Conservation (phyloP, 2,797 vertebrate species). For the Liparis tanakae region DNA sequence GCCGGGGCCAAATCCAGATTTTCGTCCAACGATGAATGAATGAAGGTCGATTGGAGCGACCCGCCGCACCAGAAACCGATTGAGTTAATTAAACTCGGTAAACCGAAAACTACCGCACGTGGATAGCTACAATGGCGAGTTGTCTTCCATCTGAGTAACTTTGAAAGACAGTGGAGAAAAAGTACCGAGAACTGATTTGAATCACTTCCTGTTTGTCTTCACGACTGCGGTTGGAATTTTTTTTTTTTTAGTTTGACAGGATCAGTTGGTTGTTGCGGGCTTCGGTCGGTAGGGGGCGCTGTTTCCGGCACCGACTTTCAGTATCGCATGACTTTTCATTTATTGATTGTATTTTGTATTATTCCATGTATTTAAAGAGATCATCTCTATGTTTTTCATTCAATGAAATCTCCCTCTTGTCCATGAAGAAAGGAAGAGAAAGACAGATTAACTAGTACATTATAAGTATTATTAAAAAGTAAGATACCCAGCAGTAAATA, state of each 20-base stretch:
- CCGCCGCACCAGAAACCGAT: neutral
- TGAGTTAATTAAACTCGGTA: neutral
- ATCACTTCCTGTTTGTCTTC: constrained; percentile 18
- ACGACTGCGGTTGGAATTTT: neutral
- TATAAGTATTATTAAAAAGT: neutral
- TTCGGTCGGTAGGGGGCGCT: constrained; percentile 21
- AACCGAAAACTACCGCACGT: neutral
- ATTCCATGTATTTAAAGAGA: neutral
- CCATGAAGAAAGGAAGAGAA: neutral
- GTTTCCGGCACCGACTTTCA: neutral
- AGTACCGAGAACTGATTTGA: neutral
- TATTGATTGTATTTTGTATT: neutral
- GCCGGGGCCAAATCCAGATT: neutral
- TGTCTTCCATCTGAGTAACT: neutral
- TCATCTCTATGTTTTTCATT: neutral
- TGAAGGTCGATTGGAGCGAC: neutral
- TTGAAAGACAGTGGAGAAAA: neutral
- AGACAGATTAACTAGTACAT: neutral
- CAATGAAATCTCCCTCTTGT: neutral
- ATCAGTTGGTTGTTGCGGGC: rapidly evolving
- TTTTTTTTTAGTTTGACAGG: neutral
- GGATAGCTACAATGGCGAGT: neutral
- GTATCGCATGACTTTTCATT: neutral
- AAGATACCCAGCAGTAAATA: neutral
- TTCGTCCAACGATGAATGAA: neutral